Base-by-base conservation (phyloP, 2,888 invertebrate genomes). In the Drosophila parthenogenetica region DNA sequence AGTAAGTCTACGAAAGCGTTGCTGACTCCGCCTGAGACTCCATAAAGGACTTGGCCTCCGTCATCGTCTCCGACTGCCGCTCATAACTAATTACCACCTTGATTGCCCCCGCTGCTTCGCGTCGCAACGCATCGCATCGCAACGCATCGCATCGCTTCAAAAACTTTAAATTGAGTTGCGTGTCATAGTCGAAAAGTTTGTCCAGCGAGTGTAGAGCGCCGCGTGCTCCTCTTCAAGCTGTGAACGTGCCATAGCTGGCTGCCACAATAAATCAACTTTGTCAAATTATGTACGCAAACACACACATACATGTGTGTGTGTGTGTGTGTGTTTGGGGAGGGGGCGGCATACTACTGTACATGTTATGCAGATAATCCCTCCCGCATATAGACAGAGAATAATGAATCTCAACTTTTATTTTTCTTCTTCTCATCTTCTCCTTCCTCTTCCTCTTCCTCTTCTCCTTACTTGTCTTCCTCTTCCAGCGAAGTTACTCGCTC, bases 81-180 rank as follows among this genome's bases (percentile, higher is more conserved):
- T 77, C 71, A 77, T 77, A 77, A 77, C 77, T 77, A 77, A 77
- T 73, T 79, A 73, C 73, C 74, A 66, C 51, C 65, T 39, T 39
- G 42, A 22, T 25, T 54, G 54, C 39, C 43, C 22, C 25, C 55
- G 29, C 7, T 29, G 29, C 29, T 29, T 29, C 29, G 29, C 29
- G 29, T 5, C 8, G 29, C 29, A 51, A 43, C 53, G 48, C 63
- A 48, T n/a, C 53, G 48, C 63, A 48, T n/a, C 59, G 45, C 49
- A n/a, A 25, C 48, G 67, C 51, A 51, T 55, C 29, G 29, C 29
- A 29, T 29, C 66, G 32, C 61, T 58, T 58, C 45, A 25, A 46
- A 68, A 81, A 77, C 70, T 81, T 81, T 81, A 81, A 81, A 81
- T 81, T 81, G 79, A 81, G 79, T 81, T 77, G 67, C 79, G 77